Base-by-base conservation (phyloP, 2,797 vertebrate species). In the Antennarius maculatus region DNA sequence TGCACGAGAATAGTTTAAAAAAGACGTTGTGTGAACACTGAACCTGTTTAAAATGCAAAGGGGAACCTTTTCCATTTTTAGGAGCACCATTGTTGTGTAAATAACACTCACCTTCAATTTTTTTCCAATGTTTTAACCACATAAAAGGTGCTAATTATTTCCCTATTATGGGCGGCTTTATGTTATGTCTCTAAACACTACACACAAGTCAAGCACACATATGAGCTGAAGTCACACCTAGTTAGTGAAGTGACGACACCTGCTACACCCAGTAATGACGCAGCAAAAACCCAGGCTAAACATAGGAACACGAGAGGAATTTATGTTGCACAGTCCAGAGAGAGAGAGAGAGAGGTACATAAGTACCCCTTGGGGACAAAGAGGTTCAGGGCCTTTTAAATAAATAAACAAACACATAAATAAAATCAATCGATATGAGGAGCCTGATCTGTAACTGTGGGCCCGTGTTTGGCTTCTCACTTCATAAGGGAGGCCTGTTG, bases 371-470 rank as follows among this genome's bases (percentile, higher is more conserved):
- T 59, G 54, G 86, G 86, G 88, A 87, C 58, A 46, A 65, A 66
- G 59, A 57, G 69, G 70, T 82, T 87, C 78, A 73, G 54, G 82
- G 72, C 70, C 78, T 84, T 74, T 81, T 84, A 80, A 84, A 85
- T 89, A 89, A 86, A 82, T 90, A 90, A 91, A 90, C 81, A 88
- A 91, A 90, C 74, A 89, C 69, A 84, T 84, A 86, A 87, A 90
- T 84, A 79, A 89, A 82, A 64, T 76, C 57, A 86, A 92, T 90
- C 86, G 47, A 89, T 91, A 70, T 57, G 72, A 23, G 77, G 83
- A 90, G 85, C 71, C 77, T 85, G 79, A 90, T 89, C 86, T 55
- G 63, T 69, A 77, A 51, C 85, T 81, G 56, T 54, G 80, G 82
- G 84, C 80, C 79, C 42, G 69, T 75, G 81, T 87, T 88, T 80